Percentiles rank a stretch among this genome's conserved stretches.
phyloP scores from a whole-genome alignment of 2,888 invertebrate genomes.

The Napeogenes sylphis region DNA sequence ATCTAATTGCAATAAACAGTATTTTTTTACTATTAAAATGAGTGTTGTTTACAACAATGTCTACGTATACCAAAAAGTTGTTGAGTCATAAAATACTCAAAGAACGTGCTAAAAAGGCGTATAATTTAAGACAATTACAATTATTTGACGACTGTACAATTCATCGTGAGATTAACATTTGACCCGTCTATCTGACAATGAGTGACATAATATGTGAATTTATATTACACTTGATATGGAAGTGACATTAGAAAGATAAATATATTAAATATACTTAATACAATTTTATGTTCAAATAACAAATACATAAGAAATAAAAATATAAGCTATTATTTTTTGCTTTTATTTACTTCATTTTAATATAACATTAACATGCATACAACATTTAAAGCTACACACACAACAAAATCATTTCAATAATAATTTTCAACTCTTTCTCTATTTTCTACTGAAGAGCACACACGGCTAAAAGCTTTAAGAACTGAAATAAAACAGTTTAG shows the following conservation, averaged over 20 bases:
- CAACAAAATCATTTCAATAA: no score
- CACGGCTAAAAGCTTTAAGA: no score
- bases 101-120: not conserved
- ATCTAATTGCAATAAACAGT: not conserved
- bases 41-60: not conserved
- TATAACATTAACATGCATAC: no score
- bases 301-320: no score
- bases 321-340: no score
- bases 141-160: constrained; percentile 19
- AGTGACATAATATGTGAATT: constrained; percentile 9
- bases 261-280: not conserved
- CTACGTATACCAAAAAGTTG: not conserved
- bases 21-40: not conserved
- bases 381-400: no score
- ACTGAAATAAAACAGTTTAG: no score
- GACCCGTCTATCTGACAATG: constrained; percentile 19
- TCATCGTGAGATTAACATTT: constrained; percentile 23
- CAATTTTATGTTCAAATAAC: no score
- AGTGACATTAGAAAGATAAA: not conserved
- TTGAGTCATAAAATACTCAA: not conserved
- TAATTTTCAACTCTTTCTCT: no score
- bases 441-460: no score
- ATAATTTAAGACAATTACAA: constrained; percentile 14
- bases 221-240: constrained; percentile 2
- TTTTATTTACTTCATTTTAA: no score